Evolutionary conservation across 2,797 vertebrate genomes (phyloP), one percentile per base, ranked within the genome.

Genomic region (Myotis pilosus): DNA sequence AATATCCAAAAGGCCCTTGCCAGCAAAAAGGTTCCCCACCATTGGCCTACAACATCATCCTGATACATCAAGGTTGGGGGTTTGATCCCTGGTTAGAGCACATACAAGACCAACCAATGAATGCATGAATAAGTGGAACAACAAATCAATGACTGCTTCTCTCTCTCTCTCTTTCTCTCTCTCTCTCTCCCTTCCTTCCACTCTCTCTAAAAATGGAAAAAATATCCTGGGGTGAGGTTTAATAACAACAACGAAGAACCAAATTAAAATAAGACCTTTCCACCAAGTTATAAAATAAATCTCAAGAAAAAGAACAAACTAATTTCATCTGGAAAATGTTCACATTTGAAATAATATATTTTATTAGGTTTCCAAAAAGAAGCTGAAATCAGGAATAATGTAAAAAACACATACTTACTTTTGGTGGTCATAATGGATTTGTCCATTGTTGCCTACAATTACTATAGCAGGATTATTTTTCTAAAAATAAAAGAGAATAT

Each of bases 401-500:
- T 66, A 76, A 80, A 86, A 84, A 53, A 25, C 16, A 72, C 4
- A 84, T 5, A 99, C 99, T 99, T 98, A 99, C 99, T 99, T 99
- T 96, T 99, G 99, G 97, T 99, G 99, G 97, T 99, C 99, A 96
- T 99, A 99, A 97, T 98, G 97, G 97, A 99, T 98, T 78, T 99
- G 98, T 69, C 99, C 99, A 93, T 99, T 99, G 98, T 99, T 99
- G 97, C 99, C 99, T 94, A 99, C 98, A 75, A 99, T 87, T n/a
- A 99, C 28, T 92, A 99, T 98, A 36, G 98, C 98, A 1, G 99
- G 99, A 98, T 99, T 99, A 98, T 99, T 99, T 99, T 99, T 99
- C 99, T 99, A 97, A 81, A 98, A 97, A 95, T 79, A 96, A 96
- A 97, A 76, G 91, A 97, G 72, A 17, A 89, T 17, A 36, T 7